A percentile compares a stretch with the other conserved stretches of the same genome.
These are phyloP conservation scores for Eilema caniola DNA, from an alignment of 2,888 invertebrate species.

Conservation along the genomic window DNA sequence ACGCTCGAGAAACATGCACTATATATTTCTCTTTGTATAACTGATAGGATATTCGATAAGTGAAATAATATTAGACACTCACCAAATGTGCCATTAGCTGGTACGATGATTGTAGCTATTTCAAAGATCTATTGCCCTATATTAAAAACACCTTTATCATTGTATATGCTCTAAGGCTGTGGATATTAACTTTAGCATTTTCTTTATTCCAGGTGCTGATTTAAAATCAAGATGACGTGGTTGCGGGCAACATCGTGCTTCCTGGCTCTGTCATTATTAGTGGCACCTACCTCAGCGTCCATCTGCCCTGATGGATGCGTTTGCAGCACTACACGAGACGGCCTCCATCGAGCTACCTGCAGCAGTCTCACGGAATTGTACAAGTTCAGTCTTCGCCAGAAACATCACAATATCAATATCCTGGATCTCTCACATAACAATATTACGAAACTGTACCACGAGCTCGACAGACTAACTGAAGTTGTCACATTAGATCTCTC, in stretches of 20 bases:
- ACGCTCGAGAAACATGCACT: slow-evolving; percentile 20
- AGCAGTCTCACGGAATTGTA: slow-evolving; percentile 92
- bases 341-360: slow-evolving; percentile 89
- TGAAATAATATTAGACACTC: not conserved
- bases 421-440: slow-evolving; percentile 89
- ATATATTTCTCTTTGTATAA: slow-evolving; percentile 10
- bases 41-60: not conserved
- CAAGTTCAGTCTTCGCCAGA: slow-evolving; percentile 85
- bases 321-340: slow-evolving; percentile 89
- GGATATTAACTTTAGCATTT: slow-evolving; percentile 28
- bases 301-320: slow-evolving; percentile 85
- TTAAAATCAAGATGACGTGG: slow-evolving; percentile 71
- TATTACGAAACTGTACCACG: slow-evolving; percentile 86
- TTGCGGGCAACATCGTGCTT: slow-evolving; percentile 65
- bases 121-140: not conserved
- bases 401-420: slow-evolving; percentile 84
- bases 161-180: not conserved
- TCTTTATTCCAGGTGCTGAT: slow-evolving; percentile 77
- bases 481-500: slow-evolving; percentile 89
- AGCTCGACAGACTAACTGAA: slow-evolving; percentile 87
- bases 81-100: not conserved
- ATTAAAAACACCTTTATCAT: not conserved
- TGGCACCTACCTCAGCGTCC: slow-evolving; percentile 67
- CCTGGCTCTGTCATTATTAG: slow-evolving; percentile 68
- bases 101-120: not conserved